phyloP scores from a whole-genome alignment of 1,140 invertebrate genomes.

The Cheumatopsyche charites region DNA sequence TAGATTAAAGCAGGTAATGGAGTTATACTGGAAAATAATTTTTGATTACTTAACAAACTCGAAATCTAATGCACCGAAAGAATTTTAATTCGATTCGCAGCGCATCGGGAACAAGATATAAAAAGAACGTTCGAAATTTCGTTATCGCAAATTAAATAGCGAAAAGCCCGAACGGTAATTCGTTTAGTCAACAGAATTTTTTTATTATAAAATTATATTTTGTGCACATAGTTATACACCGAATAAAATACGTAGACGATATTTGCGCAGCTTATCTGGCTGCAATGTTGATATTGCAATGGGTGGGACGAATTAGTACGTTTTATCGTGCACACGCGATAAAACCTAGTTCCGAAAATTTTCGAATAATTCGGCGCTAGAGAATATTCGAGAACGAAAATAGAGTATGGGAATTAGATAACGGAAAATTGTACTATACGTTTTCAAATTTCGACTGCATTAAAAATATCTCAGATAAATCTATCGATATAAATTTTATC shows the following conservation, averaged over 20 bases:
- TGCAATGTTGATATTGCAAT: constrained; percentile 29
- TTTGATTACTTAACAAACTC: neutral
- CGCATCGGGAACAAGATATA: neutral
- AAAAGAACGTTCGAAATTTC: neutral
- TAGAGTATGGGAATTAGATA: no score
- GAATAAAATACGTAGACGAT: neutral
- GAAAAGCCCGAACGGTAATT: neutral
- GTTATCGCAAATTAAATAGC: constrained; percentile 5
- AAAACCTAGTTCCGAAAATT: neutral
- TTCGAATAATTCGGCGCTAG: neutral
- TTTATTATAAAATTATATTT: no score
- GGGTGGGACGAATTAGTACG: constrained; percentile 1
- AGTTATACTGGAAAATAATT: neutral
- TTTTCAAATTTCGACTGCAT: no score
- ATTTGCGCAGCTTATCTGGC: constrained; percentile 26
- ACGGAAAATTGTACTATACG: no score
- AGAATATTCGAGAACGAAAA: no score
- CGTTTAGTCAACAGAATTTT: neutral
- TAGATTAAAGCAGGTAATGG: no score
- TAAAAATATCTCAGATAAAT: no score
- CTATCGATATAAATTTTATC: no score
- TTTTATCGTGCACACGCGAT: constrained; percentile 2
- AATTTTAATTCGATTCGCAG: constrained; percentile 4
- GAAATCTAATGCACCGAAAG: constrained; percentile 7
- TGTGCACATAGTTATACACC: neutral